Conservation (phyloP, 2,113 vertebrate species). For the Numida meleagris region DNA sequence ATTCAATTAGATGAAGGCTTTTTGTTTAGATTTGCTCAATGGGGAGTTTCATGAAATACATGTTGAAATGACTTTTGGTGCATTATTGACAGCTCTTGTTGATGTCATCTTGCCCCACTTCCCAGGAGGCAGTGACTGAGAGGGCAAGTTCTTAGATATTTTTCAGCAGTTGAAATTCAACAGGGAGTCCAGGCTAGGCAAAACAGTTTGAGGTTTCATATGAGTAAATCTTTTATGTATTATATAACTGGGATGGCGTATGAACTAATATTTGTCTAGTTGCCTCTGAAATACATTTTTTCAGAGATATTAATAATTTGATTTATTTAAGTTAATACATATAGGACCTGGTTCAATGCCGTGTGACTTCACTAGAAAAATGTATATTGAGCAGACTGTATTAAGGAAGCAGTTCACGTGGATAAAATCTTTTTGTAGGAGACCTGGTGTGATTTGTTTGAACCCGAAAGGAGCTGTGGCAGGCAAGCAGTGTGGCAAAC, state of each 20-base stretch:
- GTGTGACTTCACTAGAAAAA: neutral
- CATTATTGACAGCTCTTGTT: neutral
- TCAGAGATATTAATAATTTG: neutral
- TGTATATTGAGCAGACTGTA: neutral
- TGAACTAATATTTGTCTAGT: neutral
- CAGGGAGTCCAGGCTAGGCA: neutral
- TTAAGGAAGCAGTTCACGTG: neutral
- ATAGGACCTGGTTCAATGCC: neutral
- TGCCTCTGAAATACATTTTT: neutral
- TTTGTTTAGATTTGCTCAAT: conserved; percentile 18
- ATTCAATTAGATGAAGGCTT: conserved; percentile 16
- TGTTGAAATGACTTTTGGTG: neutral
- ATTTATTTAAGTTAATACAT: neutral
- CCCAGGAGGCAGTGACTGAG: neutral
- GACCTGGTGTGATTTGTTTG: neutral
- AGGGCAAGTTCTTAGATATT: neutral
- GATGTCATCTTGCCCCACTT: fast-evolving
- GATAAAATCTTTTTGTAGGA: neutral
- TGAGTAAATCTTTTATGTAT: neutral
- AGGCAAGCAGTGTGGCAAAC: neutral
- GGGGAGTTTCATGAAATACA: neutral
- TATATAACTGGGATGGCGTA: neutral
- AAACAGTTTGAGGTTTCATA: neutral
- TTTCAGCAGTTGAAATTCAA: neutral
- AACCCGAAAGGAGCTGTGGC: neutral